phyloP scores from a whole-genome alignment of 30 jellyfish, hydroid and myxozoan genomes.

The Turritopsis rubra region DNA sequence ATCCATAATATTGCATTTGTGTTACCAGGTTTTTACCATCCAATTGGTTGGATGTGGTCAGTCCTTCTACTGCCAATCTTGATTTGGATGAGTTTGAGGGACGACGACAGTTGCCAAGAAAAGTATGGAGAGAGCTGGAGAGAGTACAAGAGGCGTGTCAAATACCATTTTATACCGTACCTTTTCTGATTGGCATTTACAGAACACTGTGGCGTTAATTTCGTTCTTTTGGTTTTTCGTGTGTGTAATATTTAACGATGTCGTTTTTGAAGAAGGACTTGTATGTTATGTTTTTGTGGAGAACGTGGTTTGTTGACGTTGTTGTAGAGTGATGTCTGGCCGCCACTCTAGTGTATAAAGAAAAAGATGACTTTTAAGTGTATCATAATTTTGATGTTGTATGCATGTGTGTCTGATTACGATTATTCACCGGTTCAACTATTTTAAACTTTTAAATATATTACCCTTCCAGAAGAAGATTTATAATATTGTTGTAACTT shows the following conservation, averaged over 20 bases:
- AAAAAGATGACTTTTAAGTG: neutral
- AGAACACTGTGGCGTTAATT: too few relatives aligned
- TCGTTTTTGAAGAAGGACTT: too few relatives aligned
- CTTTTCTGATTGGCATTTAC: neutral
- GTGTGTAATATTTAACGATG: too few relatives aligned
- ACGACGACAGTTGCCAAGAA: neutral
- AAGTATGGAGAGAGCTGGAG: neutral
- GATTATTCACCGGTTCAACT: neutral
- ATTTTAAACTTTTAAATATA: too few relatives aligned
- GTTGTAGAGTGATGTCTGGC: neutral
- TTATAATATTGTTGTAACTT: neutral
- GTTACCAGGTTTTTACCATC: neutral
- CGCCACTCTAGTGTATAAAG: neutral
- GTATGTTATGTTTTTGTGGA: neutral
- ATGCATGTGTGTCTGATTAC: neutral
- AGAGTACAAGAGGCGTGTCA: neutral
- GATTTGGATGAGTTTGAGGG: neutral
- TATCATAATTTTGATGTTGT: neutral
- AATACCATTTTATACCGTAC: neutral
- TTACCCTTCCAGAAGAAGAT: neutral
- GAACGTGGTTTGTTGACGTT: too few relatives aligned
- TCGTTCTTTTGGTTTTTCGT: neutral
- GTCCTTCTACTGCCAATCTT: neutral
- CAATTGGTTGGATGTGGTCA: neutral
- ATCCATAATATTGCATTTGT: too few relatives aligned